Evolutionary conservation across 30 jellyfish, hydroid and myxozoan species (phyloP), one percentile per base, ranked within the genome.

Genomic region (Aurelia aurita): DNA sequence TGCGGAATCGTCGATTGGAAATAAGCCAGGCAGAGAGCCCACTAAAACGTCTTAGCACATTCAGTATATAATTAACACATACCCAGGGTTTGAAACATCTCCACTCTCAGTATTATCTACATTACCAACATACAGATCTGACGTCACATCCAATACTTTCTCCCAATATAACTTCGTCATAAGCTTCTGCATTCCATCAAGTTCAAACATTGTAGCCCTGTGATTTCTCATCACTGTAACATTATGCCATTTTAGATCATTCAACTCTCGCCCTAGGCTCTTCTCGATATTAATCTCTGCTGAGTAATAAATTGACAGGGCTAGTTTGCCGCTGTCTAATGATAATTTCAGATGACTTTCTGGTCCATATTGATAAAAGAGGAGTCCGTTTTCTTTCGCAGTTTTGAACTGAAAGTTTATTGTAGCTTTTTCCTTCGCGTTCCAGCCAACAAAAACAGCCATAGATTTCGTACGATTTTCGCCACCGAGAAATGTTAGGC

Each of bases 391-490:
- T 44, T 47, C 54, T 47, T 80, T 77, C 12, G 89, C 74, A 14
- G 97, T 90, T 74, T 90, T 90, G 85, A 90, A 90, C 46, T 79
- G 87, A 11, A 90, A 77, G 54, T 83, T 87, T 62, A 90, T 68
- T 21, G 76, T 62, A 31, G 93, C 97, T 25, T 44, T 78, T 58
- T 77, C 90, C 35, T 61, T 84, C 0, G 85, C 86, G 44, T 77
- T 75, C 96, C 96, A 90, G 6, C 35, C 69, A 19, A 67, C 80
- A 58, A 66, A 90, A 5, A 77, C 57, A 2, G 92, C 97, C 79
- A 71, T 85, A n/a, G 97, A 90, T 51, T 81, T 31, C 1, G 79
- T 44, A 2, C 44, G 82, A 25, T 46, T 71, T 10, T 71, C 35
- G 1, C 81, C 85, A 3, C 91, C 91, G 32, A 67, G 78, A 49